Evolutionary conservation across 64 coral and sea anemone genomes (phyloP).

Genomic region (Porites lutea): DNA sequence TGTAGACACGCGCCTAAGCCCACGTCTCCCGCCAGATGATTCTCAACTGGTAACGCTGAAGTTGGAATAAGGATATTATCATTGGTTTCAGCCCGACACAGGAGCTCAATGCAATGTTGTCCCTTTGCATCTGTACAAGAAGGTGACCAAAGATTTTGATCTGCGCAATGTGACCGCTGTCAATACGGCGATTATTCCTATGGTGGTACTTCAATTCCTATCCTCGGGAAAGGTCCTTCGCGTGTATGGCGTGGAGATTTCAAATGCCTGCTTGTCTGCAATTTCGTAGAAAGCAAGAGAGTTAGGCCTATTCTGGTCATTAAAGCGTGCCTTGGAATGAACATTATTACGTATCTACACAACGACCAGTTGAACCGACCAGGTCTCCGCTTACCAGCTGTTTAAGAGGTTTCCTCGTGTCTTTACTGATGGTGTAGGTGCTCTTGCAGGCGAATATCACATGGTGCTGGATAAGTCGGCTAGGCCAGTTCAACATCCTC

Average conservation of each 20-base stretch:
- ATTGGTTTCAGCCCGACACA: neutral
- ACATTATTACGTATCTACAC: too few relatives aligned
- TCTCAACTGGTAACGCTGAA: conserved; percentile 8
- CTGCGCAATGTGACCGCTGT: neutral
- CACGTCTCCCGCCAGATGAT: neutral
- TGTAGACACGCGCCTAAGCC: too few relatives aligned
- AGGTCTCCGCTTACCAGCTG: too few relatives aligned
- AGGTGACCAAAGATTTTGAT: neutral
- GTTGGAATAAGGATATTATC: neutral
- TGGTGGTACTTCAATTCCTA: neutral
- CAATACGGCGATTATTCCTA: conserved; percentile 3
- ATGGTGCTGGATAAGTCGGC: too few relatives aligned
- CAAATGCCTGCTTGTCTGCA: neutral
- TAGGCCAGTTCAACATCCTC: too few relatives aligned
- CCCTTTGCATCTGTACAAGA: neutral
- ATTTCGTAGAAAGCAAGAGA: neutral
- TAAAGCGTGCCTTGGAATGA: conserved; percentile 4
- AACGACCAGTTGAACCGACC: too few relatives aligned
- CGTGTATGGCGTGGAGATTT: neutral
- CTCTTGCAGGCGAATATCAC: too few relatives aligned
- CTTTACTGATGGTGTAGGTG: too few relatives aligned
- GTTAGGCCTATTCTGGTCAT: neutral
- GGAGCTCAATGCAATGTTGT: conserved; percentile 10
- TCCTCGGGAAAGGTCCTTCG: neutral
- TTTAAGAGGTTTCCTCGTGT: too few relatives aligned